Conservation (phyloP, 2,113 vertebrate genomes). For the Passer montanus region DNA sequence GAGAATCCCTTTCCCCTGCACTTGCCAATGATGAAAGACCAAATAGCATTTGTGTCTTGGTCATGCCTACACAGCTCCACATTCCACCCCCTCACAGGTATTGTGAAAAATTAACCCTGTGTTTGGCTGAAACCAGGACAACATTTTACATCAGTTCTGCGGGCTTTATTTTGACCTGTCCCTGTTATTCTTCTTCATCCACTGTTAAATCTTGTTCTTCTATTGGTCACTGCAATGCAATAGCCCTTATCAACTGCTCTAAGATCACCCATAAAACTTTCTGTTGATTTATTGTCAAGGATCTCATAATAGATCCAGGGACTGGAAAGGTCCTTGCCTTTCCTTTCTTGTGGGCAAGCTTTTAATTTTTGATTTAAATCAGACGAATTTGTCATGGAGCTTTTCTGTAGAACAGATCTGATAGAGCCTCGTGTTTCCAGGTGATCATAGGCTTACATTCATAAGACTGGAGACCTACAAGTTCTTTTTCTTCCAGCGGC, state of each 20-base stretch:
- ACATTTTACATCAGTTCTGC: neutral
- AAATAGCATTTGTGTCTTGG: neutral
- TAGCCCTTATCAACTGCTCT: neutral
- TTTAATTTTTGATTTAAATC: neutral
- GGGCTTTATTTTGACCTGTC: neutral
- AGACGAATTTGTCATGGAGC: neutral
- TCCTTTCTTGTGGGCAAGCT: neutral
- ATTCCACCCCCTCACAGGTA: no score
- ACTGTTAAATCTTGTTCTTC: neutral
- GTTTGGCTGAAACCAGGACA: neutral
- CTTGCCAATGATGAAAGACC: neutral
- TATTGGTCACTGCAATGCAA: accelerated
- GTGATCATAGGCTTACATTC: neutral
- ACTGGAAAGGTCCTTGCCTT: neutral
- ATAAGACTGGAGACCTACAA: accelerated
- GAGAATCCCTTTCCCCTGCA: neutral
- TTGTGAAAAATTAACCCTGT: neutral
- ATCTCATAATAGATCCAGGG: neutral
- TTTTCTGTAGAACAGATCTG: neutral
- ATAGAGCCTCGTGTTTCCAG: neutral
- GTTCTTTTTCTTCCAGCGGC: neutral
- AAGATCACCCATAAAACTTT: neutral
- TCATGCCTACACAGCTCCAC: neutral
- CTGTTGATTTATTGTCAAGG: neutral
- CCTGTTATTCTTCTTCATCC: neutral